Conservation (phyloP, 1,140 invertebrate species). For the Panagrolaimus sp. region DNA sequence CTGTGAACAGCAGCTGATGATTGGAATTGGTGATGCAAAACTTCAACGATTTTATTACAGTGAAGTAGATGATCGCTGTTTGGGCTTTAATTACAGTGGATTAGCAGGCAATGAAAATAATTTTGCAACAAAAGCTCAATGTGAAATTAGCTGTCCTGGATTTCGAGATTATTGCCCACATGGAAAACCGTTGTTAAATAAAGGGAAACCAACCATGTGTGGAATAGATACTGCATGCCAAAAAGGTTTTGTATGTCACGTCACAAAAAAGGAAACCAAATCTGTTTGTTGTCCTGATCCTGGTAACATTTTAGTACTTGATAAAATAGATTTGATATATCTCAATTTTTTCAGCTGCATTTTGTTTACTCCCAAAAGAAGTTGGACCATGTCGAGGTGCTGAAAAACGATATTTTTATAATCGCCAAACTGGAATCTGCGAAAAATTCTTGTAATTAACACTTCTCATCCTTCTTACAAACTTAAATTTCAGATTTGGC, state of each 20-base stretch:
- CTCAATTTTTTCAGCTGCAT: slow-evolving; percentile 28
- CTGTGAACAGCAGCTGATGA: slow-evolving; percentile 36
- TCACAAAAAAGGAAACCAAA: slow-evolving; percentile 1
- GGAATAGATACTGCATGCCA: slow-evolving; percentile 25
- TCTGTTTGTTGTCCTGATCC: slow-evolving; percentile 36
- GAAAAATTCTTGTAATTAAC: slow-evolving; percentile 46
- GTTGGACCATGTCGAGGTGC: slow-evolving; percentile 54
- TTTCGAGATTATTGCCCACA: slow-evolving; percentile 34
- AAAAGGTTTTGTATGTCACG: slow-evolving; percentile 35
- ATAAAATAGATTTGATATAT: too few species aligned
- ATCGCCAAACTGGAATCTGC: slow-evolving; percentile 52
- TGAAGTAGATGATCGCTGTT: slow-evolving; percentile 7
- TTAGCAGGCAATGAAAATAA: slow-evolving; percentile 41
- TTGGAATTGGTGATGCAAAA: slow-evolving; percentile 26
- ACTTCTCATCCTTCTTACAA: background rate
- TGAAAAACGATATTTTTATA: slow-evolving; percentile 55
- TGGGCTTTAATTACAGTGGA: slow-evolving; percentile 19
- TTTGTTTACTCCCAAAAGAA: slow-evolving; percentile 31
- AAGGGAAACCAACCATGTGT: slow-evolving; percentile 23
- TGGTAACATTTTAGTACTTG: background rate
- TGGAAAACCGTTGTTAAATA: slow-evolving; percentile 31
- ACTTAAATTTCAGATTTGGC: slow-evolving; percentile 59
- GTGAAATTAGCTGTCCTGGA: slow-evolving; percentile 37
- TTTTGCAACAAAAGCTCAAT: slow-evolving; percentile 32
- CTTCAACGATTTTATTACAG: slow-evolving; percentile 20